phyloP scores from a whole-genome alignment of 2,797 vertebrate genomes.

The Peromyscus eremicus region DNA sequence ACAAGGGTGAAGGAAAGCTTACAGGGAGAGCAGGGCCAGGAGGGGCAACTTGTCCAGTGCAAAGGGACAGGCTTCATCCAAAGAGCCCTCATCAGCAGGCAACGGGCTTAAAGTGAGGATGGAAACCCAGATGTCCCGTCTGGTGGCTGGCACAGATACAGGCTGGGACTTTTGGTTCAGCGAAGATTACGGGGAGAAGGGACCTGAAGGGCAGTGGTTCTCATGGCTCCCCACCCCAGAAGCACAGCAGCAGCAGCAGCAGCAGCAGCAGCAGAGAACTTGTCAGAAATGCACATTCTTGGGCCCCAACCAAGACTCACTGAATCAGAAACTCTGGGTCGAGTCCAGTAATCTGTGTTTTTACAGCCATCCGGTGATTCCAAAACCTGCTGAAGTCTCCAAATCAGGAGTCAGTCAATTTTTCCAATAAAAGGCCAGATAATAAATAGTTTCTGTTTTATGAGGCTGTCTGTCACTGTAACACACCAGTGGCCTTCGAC shows the following conservation, averaged over 20 bases:
- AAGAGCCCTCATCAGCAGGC: background rate
- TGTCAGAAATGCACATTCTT: slow-evolving; percentile 43
- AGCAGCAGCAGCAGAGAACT: background rate
- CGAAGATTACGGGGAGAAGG: slow-evolving; percentile 21
- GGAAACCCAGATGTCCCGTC: slow-evolving; percentile 28
- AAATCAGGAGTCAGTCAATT: background rate
- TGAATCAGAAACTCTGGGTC: background rate
- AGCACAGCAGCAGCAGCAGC: background rate
- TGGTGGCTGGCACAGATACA: background rate
- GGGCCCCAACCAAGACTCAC: background rate
- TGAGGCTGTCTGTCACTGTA: background rate
- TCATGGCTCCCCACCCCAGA: background rate
- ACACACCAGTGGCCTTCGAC: background rate
- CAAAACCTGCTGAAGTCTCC: background rate
- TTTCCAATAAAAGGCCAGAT: slow-evolving; percentile 32
- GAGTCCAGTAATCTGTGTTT: slow-evolving; percentile 24
- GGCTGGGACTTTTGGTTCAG: background rate
- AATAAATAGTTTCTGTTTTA: slow-evolving; percentile 56
- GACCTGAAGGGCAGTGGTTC: background rate
- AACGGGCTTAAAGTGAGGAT: background rate
- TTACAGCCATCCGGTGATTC: slow-evolving; percentile 9
- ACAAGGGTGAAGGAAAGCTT: background rate
- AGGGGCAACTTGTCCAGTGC: background rate
- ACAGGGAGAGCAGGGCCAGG: background rate
- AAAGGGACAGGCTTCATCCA: background rate